Evolutionary conservation across 2,888 invertebrate genomes (phyloP).

Genomic region (Dione vanillae): DNA sequence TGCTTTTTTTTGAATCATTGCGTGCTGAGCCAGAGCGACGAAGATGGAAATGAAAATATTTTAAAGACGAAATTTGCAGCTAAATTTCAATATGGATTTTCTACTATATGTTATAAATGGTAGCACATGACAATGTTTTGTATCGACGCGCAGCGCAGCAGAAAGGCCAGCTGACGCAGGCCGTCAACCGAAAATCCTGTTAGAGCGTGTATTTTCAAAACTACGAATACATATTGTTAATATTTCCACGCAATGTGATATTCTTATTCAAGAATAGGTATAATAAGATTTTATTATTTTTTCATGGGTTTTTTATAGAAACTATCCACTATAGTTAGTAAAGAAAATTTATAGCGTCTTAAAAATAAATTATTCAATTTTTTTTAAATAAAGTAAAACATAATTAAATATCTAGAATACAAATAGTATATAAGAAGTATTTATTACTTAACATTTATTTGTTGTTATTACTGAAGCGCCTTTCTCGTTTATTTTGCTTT

Average conservation of each 20-base stretch:
- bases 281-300: too few species aligned
- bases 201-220: slow-evolving; percentile 22
- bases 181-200: slow-evolving; percentile 40
- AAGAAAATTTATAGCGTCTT: too few species aligned
- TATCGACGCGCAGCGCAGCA: slow-evolving; percentile 11
- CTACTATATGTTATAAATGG: neutral
- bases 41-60: too few species aligned
- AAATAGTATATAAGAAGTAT: neutral
- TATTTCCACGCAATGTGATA: neutral
- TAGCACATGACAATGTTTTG: slow-evolving; percentile 1
- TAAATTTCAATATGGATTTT: neutral
- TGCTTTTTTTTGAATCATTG: too few species aligned
- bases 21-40: too few species aligned
- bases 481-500: slow-evolving; percentile 8
- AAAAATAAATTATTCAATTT: too few species aligned
- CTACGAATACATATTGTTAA: slow-evolving; percentile 12
- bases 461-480: slow-evolving; percentile 1
- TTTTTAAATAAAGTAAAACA: too few species aligned
- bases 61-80: too few species aligned
- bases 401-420: too few species aligned
- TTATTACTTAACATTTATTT: neutral
- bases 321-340: too few species aligned
- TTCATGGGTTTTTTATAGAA: too few species aligned
- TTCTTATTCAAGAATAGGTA: neutral
- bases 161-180: slow-evolving; percentile 28